These are phyloP conservation scores for Megaceryle torquata DNA, from an alignment of 2,113 vertebrate genomes.

Conservation along the genomic window DNA sequence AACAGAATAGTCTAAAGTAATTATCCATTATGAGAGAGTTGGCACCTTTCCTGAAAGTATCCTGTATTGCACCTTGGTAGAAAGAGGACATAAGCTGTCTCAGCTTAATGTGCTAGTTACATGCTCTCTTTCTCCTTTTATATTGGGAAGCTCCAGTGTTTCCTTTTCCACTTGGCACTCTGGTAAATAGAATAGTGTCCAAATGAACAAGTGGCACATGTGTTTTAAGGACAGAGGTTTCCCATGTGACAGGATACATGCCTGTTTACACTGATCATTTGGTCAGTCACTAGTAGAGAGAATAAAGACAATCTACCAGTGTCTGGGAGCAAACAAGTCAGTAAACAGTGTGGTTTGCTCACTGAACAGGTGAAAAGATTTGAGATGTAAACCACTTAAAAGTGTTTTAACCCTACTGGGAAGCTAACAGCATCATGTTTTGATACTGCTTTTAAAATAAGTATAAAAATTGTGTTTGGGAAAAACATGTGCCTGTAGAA, in stretches of 20 bases:
- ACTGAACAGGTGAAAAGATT: neutral
- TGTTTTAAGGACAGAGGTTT: neutral
- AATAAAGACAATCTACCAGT: neutral
- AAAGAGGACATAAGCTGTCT: neutral
- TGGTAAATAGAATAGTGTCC: neutral
- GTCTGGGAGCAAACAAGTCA: neutral
- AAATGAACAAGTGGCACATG: neutral
- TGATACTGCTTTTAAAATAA: neutral
- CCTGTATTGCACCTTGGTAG: neutral
- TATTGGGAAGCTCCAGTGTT: neutral
- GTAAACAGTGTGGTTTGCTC: neutral
- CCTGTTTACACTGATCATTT: neutral
- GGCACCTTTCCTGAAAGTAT: slow-evolving; percentile 18
- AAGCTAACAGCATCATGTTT: neutral
- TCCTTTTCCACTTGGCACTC: neutral
- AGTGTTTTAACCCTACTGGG: neutral
- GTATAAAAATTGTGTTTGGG: neutral
- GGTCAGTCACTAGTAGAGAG: neutral
- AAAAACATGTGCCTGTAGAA: neutral
- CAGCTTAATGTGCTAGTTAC: neutral
- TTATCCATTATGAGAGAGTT: neutral
- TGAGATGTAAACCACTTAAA: neutral
- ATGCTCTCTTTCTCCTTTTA: neutral
- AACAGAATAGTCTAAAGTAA: slow-evolving; percentile 7
- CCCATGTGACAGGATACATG: neutral